Conservation (phyloP, 2,888 invertebrate species). For the Chirona hameri region DNA sequence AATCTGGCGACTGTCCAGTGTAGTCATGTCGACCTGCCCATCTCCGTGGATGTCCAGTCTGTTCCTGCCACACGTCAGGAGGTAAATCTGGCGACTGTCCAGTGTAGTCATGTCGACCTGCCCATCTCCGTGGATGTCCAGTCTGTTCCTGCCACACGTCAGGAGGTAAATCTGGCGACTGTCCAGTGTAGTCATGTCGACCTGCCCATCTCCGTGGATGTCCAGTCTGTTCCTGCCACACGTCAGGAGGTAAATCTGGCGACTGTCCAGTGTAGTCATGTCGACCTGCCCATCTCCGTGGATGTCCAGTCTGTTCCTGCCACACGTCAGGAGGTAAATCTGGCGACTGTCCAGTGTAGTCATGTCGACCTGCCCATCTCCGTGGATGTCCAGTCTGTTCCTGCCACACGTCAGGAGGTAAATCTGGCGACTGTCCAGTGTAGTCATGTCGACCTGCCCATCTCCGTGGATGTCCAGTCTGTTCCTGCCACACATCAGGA, state of each 20-base stretch:
- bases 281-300: not conserved
- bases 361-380: not conserved
- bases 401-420: not conserved
- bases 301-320: not conserved
- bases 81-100: not conserved
- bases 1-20: no score
- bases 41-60: not conserved
- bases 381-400: not conserved
- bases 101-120: not conserved
- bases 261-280: no score
- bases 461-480: not conserved
- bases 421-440: no score
- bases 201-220: not conserved
- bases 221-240: not conserved
- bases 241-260: not conserved
- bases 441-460: not conserved
- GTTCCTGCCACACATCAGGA: not conserved
- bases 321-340: not conserved
- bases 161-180: not conserved
- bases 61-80: not conserved
- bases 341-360: no score
- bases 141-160: not conserved
- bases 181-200: not conserved
- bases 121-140: constrained; percentile 8
- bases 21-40: not conserved